Evolutionary conservation across 2,113 vertebrate species (phyloP).

Genomic region (Sorex fumeus): DNA sequence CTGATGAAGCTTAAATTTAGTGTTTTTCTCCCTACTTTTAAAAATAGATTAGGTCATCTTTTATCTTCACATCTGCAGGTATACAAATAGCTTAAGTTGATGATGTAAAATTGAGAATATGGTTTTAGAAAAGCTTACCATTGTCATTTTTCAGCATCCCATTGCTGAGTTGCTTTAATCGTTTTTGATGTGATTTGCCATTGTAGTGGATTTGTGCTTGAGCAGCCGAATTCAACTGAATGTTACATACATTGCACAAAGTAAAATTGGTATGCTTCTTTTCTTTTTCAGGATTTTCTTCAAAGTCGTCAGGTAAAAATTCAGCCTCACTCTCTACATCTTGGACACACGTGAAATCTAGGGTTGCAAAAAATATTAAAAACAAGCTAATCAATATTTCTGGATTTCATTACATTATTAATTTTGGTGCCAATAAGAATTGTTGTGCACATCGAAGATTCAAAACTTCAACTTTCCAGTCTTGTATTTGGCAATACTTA

Average conservation of each 20-base stretch:
- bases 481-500: not conserved
- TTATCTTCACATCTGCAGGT: slow-evolving; percentile 25
- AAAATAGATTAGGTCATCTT: slow-evolving; percentile 21
- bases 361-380: slow-evolving; percentile 70
- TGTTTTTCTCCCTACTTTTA: not conserved
- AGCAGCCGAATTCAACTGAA: slow-evolving; percentile 90
- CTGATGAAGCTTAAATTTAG: not conserved
- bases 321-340: slow-evolving; percentile 85
- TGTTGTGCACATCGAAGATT: not conserved
- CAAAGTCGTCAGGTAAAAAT: slow-evolving; percentile 81
- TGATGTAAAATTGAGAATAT: not conserved
- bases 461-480: not conserved
- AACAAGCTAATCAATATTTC: slow-evolving; percentile 64
- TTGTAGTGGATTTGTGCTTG: slow-evolving; percentile 92
- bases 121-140: slow-evolving; percentile 83
- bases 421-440: too few species aligned
- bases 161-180: slow-evolving; percentile 89
- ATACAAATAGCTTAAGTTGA: slow-evolving; percentile 22
- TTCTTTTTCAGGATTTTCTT: slow-evolving; percentile 88
- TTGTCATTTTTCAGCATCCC: slow-evolving; percentile 85
- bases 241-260: slow-evolving; percentile 90
- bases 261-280: slow-evolving; percentile 89
- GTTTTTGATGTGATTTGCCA: slow-evolving; percentile 91
- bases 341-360: slow-evolving; percentile 83
- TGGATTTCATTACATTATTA: slow-evolving; percentile 80